A percentile compares a stretch with the other conserved stretches of the same genome.
Evolutionary conservation across 2,888 invertebrate genomes (phyloP).

Genomic region (Sarcophaga rosellei): DNA sequence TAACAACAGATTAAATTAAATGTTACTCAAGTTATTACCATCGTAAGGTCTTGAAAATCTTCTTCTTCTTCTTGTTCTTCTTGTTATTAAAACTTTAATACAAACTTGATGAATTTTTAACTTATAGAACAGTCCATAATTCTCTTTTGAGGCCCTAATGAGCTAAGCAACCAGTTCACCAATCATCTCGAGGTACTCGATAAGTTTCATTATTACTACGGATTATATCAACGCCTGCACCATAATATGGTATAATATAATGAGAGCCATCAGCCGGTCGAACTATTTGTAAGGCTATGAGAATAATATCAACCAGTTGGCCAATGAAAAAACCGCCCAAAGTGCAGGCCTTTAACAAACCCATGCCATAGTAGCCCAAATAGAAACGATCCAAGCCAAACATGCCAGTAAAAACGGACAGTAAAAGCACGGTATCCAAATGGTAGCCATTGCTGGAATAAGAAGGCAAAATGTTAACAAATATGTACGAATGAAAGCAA

Average conservation of each 20-base stretch:
- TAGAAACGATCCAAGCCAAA: conserved; percentile 99
- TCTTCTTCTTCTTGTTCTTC: no score
- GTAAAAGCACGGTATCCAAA: conserved; percentile 93
- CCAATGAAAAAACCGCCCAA: conserved; percentile 98
- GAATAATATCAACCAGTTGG: conserved; percentile 95
- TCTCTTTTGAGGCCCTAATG: conserved; percentile 17
- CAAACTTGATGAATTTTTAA: background rate
- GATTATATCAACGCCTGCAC: conserved; percentile 91
- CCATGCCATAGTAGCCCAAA: conserved; percentile 98
- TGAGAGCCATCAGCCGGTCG: conserved; percentile 97
- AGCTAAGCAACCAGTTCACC: conserved; percentile 79
- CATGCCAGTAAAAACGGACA: conserved; percentile 98
- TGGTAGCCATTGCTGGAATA: conserved; percentile 93
- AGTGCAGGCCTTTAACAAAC: conserved; percentile 96
- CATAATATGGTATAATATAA: conserved; percentile 96
- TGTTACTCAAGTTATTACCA: no score
- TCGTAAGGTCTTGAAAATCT: no score
- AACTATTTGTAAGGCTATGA: conserved; percentile 88
- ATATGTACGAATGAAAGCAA: background rate
- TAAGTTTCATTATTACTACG: conserved; percentile 92
- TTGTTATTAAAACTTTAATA: background rate
- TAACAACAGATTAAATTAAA: no score
- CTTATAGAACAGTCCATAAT: conserved; percentile 44
- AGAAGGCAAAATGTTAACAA: background rate
- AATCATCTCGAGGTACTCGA: conserved; percentile 90